Conservation (phyloP, 2,888 invertebrate genomes). For the Lepidocyrtoides sp. region DNA sequence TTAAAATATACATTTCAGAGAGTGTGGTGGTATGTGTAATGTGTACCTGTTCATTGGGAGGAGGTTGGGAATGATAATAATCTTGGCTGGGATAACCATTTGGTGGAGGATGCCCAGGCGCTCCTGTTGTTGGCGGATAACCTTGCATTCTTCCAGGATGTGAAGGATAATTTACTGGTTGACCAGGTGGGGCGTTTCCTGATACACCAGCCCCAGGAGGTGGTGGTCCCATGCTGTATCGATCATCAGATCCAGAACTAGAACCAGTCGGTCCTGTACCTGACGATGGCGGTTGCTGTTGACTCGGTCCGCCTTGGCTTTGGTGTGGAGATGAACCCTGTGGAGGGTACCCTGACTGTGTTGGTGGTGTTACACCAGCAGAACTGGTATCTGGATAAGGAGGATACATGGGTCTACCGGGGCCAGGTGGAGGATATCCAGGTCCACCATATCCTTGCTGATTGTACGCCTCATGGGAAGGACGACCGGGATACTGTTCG, state of each 20-base stretch:
- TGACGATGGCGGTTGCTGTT: conserved; percentile 63
- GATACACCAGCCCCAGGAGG: conserved; percentile 69
- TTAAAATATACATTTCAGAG: background rate
- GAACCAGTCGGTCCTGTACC: conserved; percentile 80
- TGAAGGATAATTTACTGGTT: conserved; percentile 74
- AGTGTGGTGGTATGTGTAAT: background rate
- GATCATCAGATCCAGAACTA: conserved; percentile 77
- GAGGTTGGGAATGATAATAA: conserved; percentile 87
- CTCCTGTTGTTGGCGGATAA: conserved; percentile 91
- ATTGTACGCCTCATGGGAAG: conserved; percentile 86
- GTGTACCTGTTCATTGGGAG: conserved; percentile 84
- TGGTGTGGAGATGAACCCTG: conserved; percentile 76
- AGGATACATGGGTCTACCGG: conserved; percentile 87
- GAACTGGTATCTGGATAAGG: conserved; percentile 86
- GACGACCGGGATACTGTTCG: conserved; percentile 87
- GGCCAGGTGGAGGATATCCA: conserved; percentile 87
- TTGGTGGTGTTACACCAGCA: conserved; percentile 56
- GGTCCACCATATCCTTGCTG: conserved; percentile 85
- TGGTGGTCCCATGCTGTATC: conserved; percentile 78
- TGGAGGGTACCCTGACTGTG: conserved; percentile 86
- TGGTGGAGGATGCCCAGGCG: conserved; percentile 76
- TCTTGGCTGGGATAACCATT: conserved; percentile 86
- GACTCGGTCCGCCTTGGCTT: conserved; percentile 64
- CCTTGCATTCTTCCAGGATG: conserved; percentile 91
- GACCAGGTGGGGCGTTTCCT: conserved; percentile 61